Evolutionary conservation across 2,113 vertebrate genomes (phyloP).

Genomic region (Python bivittatus): DNA sequence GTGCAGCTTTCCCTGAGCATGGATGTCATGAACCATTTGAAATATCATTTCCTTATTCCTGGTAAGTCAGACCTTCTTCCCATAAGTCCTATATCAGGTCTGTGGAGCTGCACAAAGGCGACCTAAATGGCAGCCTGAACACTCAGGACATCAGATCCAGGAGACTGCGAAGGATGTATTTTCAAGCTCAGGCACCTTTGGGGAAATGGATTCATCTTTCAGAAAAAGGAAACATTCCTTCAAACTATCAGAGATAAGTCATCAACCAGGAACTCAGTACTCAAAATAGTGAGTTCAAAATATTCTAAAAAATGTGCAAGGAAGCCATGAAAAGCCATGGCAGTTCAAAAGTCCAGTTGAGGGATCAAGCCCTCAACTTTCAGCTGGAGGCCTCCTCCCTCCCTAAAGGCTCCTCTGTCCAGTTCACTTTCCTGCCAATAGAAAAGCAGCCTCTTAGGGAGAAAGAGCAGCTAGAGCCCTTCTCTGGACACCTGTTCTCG

Average conservation of each 20-base stretch:
- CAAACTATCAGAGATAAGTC: not conserved
- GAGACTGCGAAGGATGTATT: not conserved
- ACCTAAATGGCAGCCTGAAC: not conserved
- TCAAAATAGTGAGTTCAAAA: not conserved
- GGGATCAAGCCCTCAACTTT: not conserved
- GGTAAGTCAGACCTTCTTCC: not conserved
- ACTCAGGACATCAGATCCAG: not conserved
- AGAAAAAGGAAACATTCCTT: not conserved
- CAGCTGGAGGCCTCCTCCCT: not conserved
- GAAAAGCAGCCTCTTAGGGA: not conserved
- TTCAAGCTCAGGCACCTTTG: too few species aligned
- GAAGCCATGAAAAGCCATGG: not conserved
- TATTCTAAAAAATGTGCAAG: not conserved
- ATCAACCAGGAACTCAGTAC: not conserved
- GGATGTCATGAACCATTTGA: not conserved
- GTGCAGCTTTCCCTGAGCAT: not conserved
- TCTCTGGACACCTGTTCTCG: not conserved
- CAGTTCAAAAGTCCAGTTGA: not conserved
- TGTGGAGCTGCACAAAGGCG: not conserved
- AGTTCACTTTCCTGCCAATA: not conserved
- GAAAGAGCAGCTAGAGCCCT: not conserved
- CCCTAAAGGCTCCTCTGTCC: not conserved
- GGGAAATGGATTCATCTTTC: not conserved
- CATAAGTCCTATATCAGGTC: not conserved
- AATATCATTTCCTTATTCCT: not conserved